These are phyloP conservation scores for Drosophila suboccidentalis DNA, from an alignment of 2,888 invertebrate genomes.

Conservation along the genomic window DNA sequence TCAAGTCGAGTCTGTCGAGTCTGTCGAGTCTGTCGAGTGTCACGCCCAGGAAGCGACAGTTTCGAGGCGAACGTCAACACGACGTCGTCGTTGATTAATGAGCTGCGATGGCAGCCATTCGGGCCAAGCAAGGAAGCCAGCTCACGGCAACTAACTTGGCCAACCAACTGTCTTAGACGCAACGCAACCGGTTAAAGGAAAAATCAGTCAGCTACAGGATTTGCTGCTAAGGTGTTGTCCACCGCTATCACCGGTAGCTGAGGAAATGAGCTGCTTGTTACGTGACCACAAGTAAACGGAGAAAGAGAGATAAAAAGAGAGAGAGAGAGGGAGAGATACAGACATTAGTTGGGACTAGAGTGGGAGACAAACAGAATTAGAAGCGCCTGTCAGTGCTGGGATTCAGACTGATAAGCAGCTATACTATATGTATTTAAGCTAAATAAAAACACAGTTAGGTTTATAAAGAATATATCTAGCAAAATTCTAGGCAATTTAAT, in stretches of 20 bases:
- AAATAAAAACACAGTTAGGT: background rate
- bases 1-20: slow-evolving; percentile 18
- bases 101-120: slow-evolving; percentile 61
- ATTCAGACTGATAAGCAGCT: slow-evolving; percentile 19
- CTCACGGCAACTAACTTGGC: slow-evolving; percentile 7
- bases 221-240: slow-evolving; percentile 29
- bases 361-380: slow-evolving; percentile 35
- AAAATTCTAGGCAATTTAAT: background rate
- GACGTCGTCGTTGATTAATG: slow-evolving; percentile 67
- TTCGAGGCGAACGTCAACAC: slow-evolving; percentile 71
- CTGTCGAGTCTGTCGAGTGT: slow-evolving; percentile 29
- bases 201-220: slow-evolving; percentile 60
- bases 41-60: slow-evolving; percentile 72
- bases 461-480: background rate
- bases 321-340: background rate
- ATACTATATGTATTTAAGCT: slow-evolving; percentile 1
- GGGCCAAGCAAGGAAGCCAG: background rate
- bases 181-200: slow-evolving; percentile 49
- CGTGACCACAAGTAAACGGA: slow-evolving; percentile 51
- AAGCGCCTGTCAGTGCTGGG: slow-evolving; percentile 26
- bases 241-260: slow-evolving; percentile 55
- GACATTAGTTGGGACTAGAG: slow-evolving; percentile 16
- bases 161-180: slow-evolving; percentile 18
- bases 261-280: slow-evolving; percentile 73
- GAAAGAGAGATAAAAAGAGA: background rate